phyloP scores from a whole-genome alignment of 1,140 invertebrate species.

The Grapholita molesta region DNA sequence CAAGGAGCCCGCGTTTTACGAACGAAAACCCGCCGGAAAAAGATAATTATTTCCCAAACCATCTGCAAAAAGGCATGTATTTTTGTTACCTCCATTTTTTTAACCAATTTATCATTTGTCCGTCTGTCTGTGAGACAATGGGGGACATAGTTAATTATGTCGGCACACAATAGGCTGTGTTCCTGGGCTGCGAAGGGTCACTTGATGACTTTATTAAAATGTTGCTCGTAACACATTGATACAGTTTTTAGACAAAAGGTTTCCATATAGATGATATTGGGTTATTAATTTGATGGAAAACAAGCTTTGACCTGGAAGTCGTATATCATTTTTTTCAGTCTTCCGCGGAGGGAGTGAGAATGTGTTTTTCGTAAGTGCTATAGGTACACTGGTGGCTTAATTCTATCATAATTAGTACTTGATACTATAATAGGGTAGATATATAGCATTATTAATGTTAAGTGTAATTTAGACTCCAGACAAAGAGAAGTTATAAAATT shows the following conservation, averaged over 20 bases:
- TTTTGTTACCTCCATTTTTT: conserved; percentile 9
- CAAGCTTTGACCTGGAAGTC: neutral
- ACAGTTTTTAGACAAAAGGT: neutral
- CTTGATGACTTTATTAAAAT: conserved; percentile 16
- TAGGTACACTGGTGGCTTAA: too few relatives aligned
- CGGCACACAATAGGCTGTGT: neutral
- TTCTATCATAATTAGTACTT: too few relatives aligned
- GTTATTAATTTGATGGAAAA: neutral
- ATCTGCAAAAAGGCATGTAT: conserved; percentile 14
- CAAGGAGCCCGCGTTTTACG: neutral
- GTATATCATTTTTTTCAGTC: neutral
- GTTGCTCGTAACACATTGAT: conserved; percentile 1
- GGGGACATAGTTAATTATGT: conserved; percentile 14
- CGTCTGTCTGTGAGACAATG: conserved; percentile 9
- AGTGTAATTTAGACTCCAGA: too few relatives aligned
- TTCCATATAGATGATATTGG: neutral
- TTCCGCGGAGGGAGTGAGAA: too few relatives aligned
- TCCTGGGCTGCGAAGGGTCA: neutral
- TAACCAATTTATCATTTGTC: conserved; percentile 17
- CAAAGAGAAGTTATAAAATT: too few relatives aligned
- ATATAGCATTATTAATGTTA: too few relatives aligned
- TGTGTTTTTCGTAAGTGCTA: too few relatives aligned
- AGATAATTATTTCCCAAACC: conserved; percentile 14
- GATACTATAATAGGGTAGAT: too few relatives aligned
- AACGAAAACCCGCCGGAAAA: neutral